Conservation (phyloP, 2,888 invertebrate species). For the Mesopsocus fuscifrons region DNA sequence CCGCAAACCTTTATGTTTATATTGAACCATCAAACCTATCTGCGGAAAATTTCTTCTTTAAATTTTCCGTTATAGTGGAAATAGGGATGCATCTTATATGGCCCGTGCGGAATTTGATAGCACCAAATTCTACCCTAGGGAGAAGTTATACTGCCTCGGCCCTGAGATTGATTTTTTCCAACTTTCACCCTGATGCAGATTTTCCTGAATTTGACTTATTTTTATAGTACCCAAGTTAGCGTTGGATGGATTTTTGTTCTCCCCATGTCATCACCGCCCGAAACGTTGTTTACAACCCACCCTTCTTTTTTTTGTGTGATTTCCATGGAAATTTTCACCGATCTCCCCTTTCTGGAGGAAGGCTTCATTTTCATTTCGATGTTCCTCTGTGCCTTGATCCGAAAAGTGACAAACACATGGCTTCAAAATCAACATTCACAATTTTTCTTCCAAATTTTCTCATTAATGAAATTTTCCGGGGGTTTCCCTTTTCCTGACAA, state of each 20-base stretch:
- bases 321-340: background rate
- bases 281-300: background rate
- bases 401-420: too few species aligned
- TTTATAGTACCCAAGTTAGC: too few species aligned
- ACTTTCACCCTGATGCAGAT: constrained; percentile 3
- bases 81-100: constrained; percentile 9
- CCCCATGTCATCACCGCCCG: too few species aligned
- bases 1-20: constrained; percentile 11
- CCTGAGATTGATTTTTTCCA: constrained; percentile 7
- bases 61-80: constrained; percentile 6
- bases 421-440: too few species aligned
- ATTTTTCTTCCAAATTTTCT: too few species aligned
- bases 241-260: too few species aligned
- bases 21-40: constrained; percentile 10
- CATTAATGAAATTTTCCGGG: too few species aligned
- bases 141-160: constrained; percentile 1
- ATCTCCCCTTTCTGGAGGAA: too few species aligned
- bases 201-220: background rate
- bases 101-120: constrained; percentile 9
- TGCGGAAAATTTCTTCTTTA: constrained; percentile 10
- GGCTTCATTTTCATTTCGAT: too few species aligned
- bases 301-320: background rate
- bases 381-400: too few species aligned
- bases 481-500: too few species aligned
- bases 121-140: constrained; percentile 2